A percentile compares a stretch with the other conserved stretches of the same genome.
Evolutionary conservation across 2,888 invertebrate genomes (phyloP).

Genomic region (Campaea margaritaria): DNA sequence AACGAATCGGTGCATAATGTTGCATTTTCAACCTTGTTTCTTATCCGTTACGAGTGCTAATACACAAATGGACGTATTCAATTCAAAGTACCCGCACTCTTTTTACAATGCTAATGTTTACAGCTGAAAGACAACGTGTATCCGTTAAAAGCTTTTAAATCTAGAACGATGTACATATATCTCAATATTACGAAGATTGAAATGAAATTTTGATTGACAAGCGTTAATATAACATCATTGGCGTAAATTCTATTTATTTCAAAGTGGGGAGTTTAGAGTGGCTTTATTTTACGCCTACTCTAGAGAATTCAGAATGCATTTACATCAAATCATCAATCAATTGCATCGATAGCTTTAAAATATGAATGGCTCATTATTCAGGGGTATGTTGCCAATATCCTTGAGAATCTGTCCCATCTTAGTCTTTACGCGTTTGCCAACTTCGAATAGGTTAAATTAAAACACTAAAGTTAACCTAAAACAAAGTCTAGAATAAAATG

Average conservation of each 20-base stretch:
- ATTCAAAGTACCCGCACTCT: neutral
- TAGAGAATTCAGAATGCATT: too few species aligned
- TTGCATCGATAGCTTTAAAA: too few species aligned
- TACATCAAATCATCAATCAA: too few species aligned
- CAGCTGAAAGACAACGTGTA: conserved; percentile 2
- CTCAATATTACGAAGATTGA: conserved; percentile 15
- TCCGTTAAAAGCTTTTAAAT: conserved; percentile 22
- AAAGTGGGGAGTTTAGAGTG: neutral
- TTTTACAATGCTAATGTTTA: conserved; percentile 10
- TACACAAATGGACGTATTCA: neutral
- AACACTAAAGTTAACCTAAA: too few species aligned
- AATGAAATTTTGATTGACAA: conserved; percentile 16
- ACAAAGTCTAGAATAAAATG: too few species aligned
- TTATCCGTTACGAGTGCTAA: neutral
- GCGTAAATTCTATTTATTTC: conserved; percentile 1
- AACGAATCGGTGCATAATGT: neutral
- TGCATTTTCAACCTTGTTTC: conserved; percentile 1
- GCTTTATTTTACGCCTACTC: neutral
- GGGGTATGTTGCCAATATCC: too few species aligned
- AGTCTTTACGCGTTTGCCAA: too few species aligned
- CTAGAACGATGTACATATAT: conserved; percentile 8
- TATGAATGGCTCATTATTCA: too few species aligned
- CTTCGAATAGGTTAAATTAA: too few species aligned
- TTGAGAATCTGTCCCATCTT: too few species aligned
- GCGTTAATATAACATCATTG: conserved; percentile 12